Base-by-base conservation (phyloP, 1,140 invertebrate genomes). In the Hirudo medicinalis region DNA sequence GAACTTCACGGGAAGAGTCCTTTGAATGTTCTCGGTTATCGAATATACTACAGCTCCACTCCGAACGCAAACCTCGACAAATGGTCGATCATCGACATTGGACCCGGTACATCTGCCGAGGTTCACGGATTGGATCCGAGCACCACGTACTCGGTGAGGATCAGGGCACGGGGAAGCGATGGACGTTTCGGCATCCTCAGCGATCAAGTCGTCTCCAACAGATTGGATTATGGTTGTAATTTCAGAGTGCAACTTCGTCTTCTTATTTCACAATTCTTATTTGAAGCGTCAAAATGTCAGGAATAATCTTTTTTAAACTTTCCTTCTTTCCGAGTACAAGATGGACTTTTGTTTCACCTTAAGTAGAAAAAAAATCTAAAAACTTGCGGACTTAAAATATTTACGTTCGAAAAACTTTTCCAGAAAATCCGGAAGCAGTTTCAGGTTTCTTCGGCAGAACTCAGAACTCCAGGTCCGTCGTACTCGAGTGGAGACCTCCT, bases 401-500 rank as follows among this genome's bases (percentile, higher is more conserved):
- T 49, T 49, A 49, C 43, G 43, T 49, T 49, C 43, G 43, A 49
- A 49, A 36, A 63, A 25, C 29, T 20, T 17, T 53, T 43, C 25
- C 67, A 74, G 73, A 74, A 27, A 29, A 74, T 32, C 73, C 73
- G 25, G 70, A 74, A n/a, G 75, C 75, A 63, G 79, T 80, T 9
- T 72, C 74, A 55, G 77, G 78, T 69, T 81, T 81, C 73, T 74
- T 75, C 63, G 78, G 77, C 17, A 75, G 77, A 29, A 72, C 75
- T 6, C 74, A 76, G 20, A 76, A 78, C 17, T 76, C 79, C 27
- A 76, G 75, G 20, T 74, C 76, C 40, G 75, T 84, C 55, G 90
- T 88, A 0, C 82, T 97, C 9, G 89, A 89, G 22, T 98, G 94
- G 94, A 88, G 90, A 36, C 88, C 89, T n/a, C 93, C 94, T 0